Conservation (phyloP, 2,113 vertebrate genomes). For the Colaptes auratus region DNA sequence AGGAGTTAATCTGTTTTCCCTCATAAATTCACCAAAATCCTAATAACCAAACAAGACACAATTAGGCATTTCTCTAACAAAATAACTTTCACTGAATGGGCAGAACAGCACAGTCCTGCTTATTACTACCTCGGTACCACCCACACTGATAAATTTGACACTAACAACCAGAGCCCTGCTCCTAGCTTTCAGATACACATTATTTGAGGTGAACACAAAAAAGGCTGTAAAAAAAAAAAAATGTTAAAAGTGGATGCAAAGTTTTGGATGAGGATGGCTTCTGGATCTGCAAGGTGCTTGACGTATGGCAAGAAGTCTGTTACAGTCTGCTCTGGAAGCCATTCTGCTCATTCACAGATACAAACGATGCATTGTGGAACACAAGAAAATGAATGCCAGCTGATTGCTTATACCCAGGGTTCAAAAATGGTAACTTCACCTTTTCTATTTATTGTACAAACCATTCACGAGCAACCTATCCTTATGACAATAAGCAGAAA, state of each 20-base stretch:
- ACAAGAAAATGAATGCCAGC: background rate
- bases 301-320: background rate
- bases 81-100: conserved; percentile 42
- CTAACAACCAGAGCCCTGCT: background rate
- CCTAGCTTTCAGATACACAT: background rate
- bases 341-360: background rate
- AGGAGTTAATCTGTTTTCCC: conserved; percentile 95
- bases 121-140: background rate
- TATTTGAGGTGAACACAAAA: background rate
- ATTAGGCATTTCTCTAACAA: conserved; percentile 74
- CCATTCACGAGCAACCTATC: background rate
- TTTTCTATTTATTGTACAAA: background rate
- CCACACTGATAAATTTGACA: background rate
- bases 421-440: background rate
- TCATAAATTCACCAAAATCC: conserved; percentile 99
- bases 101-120: conserved; percentile 49
- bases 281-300: background rate
- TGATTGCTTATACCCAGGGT: background rate
- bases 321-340: background rate
- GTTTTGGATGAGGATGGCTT: background rate
- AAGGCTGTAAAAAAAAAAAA: background rate
- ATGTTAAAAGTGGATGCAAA: background rate
- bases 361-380: background rate
- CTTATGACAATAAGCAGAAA: background rate
- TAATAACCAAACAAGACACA: conserved; percentile 82